Base-by-base conservation (phyloP, 2,888 invertebrate genomes). In the Drosophila borborema region DNA sequence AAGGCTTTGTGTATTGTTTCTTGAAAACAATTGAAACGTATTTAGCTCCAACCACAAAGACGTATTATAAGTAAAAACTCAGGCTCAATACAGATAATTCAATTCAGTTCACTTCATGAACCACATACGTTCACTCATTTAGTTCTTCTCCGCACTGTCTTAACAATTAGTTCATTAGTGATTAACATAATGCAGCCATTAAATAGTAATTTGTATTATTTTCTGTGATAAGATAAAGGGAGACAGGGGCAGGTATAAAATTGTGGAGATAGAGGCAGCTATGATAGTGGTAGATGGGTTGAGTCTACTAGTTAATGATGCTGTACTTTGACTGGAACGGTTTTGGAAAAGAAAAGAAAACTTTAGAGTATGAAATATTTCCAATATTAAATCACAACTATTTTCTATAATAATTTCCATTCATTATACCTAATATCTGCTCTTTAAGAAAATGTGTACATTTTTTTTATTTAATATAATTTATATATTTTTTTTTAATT, bases 11-110 rank as follows among this genome's bases (percentile, higher is more conserved):
- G 41, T 49, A 34, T 61, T 23, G 46, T 53, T 45, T 75, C 73
- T 73, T 62, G 54, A 68, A 80, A 81, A 87, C 84, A 87, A 84
- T 84, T 84, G 80, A 69, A 72, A 46, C 54, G 70, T 76, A 77
- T 77, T 81, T 74, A 85, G 80, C 70, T 72, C 72, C 66, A 61
- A 49, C 49, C 67, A 66, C 55, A 66, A 41, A 51, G 34, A 20
- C 34, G 1, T 18, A 51, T 51, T 48, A 45, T 18, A 18, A 28
- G 38, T 23, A 28, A 40, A 48, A 46, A 23, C 53, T 16, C 3
- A 3, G 20, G 8, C 20, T 54, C 54, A 38, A 54, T 38, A n/a
- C 3, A 28, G 23, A 23, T 38, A 36, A 36, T 36, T 36, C 34
- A 18, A 36, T 36, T 51, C 34, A 51, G 41, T 20, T 38, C 54